Evolutionary conservation across 2,888 invertebrate genomes (phyloP), one percentile per base, ranked within the genome.

Genomic region (Laothoe populi): DNA sequence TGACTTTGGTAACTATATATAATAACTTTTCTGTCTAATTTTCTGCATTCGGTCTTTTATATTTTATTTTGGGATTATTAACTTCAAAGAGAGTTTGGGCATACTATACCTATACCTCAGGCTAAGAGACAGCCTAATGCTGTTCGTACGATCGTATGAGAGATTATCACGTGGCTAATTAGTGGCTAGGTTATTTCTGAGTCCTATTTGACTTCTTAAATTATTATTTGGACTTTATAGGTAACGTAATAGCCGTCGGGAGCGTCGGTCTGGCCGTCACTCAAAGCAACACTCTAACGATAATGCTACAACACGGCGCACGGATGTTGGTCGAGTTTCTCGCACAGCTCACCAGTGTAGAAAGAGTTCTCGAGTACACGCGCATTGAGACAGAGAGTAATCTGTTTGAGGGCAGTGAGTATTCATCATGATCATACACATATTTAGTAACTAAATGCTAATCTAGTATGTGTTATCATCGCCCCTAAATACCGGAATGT

Each of bases 331-430:
- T 97, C 0, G 97, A 98, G 87, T 95, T 96, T 62, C 93, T 95
- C 5, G 96, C 96, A 64, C 96, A 96, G 73, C 94, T 96, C 80
- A 96, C 95, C 81, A 95, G 96, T 2, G 98, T 98, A 0, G 98
- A 98, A 88, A 92, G 98, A 70, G 95, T 98, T 0, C 82, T 97
- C 10, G 97, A 98, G 77, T 98, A 98, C 84, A 95, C 95, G 0
- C 88, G 94, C 23, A 89, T 98, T n/a, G 89, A 94, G 1, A 90
- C 93, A 0, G 95, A 96, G 71, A 78, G 87, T 4, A 94, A 95
- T 73, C 90, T 94, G 2, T 88, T 88, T 62, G 78, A 88, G 72
- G 92, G 90, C 74, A 73, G 92, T 92, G 38, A 85, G 91, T 84
- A 59, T 45, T 24, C 13, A 24, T 16, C 5, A 26, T 26, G 26